phyloP scores from a whole-genome alignment of 2,797 vertebrate genomes.

The Atherinosoma microstoma region DNA sequence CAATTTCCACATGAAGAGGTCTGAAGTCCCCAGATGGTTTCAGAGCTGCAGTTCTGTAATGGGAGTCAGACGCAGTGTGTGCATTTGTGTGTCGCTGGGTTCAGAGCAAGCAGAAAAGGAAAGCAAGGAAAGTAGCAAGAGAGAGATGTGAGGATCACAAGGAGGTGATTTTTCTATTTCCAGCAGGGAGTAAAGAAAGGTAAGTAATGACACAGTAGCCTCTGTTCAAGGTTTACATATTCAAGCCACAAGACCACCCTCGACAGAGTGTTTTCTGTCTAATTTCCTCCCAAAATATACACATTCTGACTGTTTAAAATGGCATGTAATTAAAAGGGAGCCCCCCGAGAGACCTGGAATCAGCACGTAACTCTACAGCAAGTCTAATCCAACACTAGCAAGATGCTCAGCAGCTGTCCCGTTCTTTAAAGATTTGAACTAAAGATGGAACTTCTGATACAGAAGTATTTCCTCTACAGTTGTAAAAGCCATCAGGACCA shows the following conservation, averaged over 20 bases:
- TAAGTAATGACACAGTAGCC: conserved; percentile 18
- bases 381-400: conserved; percentile 26
- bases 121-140: conserved; percentile 8
- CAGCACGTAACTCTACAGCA: conserved; percentile 29
- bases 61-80: conserved; percentile 46
- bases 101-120: conserved; percentile 32
- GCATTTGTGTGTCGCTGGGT: conserved; percentile 29
- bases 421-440: conserved; percentile 33
- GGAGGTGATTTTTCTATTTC: conserved; percentile 16
- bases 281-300: conserved; percentile 10
- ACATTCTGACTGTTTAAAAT: conserved; percentile 21
- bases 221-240: conserved; percentile 12
- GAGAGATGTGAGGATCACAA: neutral
- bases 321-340: conserved; percentile 22
- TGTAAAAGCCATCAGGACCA: neutral
- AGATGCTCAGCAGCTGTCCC: conserved; percentile 28
- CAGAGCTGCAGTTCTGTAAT: conserved; percentile 58
- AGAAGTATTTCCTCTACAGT: neutral
- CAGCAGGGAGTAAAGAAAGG: conserved; percentile 1
- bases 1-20: conserved; percentile 66
- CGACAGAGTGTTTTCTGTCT: conserved; percentile 10
- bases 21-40: conserved; percentile 64
- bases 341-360: conserved; percentile 17
- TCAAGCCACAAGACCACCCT: neutral
- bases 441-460: neutral